Evolutionary conservation across 2,888 invertebrate species (phyloP), one percentile per base, ranked within the genome.

Genomic region (Notocelia uddmanniana): DNA sequence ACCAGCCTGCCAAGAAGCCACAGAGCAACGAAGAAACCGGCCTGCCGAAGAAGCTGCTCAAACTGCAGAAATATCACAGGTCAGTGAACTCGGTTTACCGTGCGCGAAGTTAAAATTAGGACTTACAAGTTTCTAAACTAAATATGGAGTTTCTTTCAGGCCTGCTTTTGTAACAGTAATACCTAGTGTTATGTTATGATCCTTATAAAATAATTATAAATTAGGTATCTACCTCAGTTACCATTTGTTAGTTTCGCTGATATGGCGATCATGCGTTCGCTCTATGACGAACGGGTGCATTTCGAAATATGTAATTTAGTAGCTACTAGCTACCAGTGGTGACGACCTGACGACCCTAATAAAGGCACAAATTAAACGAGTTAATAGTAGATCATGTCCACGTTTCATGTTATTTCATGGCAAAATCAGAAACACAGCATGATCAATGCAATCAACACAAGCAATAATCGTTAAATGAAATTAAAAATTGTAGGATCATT

Each of bases 21-120:
- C 85, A 84, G 11, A 87, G 86, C 75, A 85, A 75, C 66, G 94
- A 94, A 41, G 94, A 94, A 73, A 77, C 82, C 45, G 88, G 85
- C 73, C 78, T 84, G n/a, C 89, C 90, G 8, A 93, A 91, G 86
- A 94, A 90, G 81, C 85, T 94, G 76, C 83, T 94, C 81, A 92
- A 90, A 84, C 85, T 94, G 90, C 94, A 94, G 85, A 94, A 94
- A 91, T 94, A 94, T 79, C 94, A 94, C 91, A 94, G 94, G 94
- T 94, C 87, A 92, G 94, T 93, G 89, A 89, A 91, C 92, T 85
- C 78, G n/a, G 66, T 41, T 77, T 83, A 85, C 84, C 82, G 80
- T 67, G 54, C 48, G 72, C 54, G 13, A 41, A 66, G 41, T 26
- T 71, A 71, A n/a, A 52, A 50, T 72, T 62, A 72, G 50, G 34